Evolutionary conservation across 2,113 vertebrate species (phyloP).

Genomic region (Columba livia): DNA sequence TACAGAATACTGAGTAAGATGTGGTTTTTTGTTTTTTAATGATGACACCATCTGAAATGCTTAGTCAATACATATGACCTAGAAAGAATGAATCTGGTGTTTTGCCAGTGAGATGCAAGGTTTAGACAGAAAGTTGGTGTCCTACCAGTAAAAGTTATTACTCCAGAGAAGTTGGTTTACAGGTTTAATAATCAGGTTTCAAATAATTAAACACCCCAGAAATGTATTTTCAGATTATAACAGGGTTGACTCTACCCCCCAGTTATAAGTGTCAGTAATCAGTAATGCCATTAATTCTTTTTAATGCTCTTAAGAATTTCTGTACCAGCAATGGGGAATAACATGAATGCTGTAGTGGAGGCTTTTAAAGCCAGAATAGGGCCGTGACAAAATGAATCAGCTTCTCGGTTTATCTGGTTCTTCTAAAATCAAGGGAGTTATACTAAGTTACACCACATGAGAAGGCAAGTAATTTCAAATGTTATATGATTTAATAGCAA

Average conservation of each 20-base stretch:
- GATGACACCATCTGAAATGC: background rate
- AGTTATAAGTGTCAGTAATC: background rate
- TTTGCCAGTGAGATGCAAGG: background rate
- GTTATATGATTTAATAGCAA: background rate
- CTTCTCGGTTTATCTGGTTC: background rate
- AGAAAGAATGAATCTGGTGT: background rate
- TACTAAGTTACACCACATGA: background rate
- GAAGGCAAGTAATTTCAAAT: background rate
- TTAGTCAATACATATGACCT: slow-evolving; percentile 10
- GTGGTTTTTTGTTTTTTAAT: background rate
- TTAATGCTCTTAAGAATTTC: slow-evolving; percentile 13
- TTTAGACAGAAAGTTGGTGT: slow-evolving; percentile 17
- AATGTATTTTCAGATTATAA: background rate
- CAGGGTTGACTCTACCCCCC: background rate
- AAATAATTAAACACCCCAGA: slow-evolving; percentile 5
- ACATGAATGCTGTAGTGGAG: background rate
- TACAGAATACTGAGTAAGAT: background rate
- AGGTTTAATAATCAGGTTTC: background rate
- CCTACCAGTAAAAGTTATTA: background rate
- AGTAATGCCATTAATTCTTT: slow-evolving; percentile 9
- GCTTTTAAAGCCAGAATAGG: background rate
- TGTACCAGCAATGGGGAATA: background rate
- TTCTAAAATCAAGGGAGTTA: background rate
- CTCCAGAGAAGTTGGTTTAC: background rate
- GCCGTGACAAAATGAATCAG: background rate